Evolutionary conservation across 2,113 vertebrate genomes (phyloP), one percentile per base, ranked within the genome.

Genomic region (Cephalopholis sonnerati): DNA sequence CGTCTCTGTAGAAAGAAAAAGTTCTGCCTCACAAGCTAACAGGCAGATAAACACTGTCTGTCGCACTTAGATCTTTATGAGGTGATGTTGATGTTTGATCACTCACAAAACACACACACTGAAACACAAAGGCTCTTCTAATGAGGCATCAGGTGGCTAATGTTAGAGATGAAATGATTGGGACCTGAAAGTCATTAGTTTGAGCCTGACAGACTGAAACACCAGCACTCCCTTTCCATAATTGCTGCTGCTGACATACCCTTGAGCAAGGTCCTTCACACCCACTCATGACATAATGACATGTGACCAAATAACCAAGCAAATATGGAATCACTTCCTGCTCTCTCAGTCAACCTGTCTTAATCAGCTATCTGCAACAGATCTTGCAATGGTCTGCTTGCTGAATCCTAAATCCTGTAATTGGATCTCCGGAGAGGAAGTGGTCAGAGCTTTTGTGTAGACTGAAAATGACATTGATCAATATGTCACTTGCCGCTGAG

Each of bases 111-210:
- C 65, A 24, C 61, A 25, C 50, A 53, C 55, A 48, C 15, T 53
- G 16, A 68, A 53, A 54, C 36, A 72, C 36, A 41, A 53, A 70
- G 2, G n/a, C 46, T 54, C 58, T 27, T 27, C 39, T 84, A 89
- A 86, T 81, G 87, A 89, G 87, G 70, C 84, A 67, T 86, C 81
- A 64, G 68, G 59, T 72, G 41, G 61, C 50, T 46, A n/a, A 61
- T 55, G 32, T 75, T 29, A 58, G 16, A 27, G 66, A 80, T 76
- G 53, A 83, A 85, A 61, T 59, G 16, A 83, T 24, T 27, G 77
- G 61, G 67, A 76, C 51, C 16, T 48, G 61, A 54, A 53, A 62
- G 46, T 82, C 69, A 77, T 85, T 72, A 76, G 55, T 79, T 46
- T 76, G 54, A 73, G 75, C 16, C 39, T 44, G 39, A 78, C 53